Evolutionary conservation across 2,797 vertebrate species (phyloP).

Genomic region (Hirundo rustica): DNA sequence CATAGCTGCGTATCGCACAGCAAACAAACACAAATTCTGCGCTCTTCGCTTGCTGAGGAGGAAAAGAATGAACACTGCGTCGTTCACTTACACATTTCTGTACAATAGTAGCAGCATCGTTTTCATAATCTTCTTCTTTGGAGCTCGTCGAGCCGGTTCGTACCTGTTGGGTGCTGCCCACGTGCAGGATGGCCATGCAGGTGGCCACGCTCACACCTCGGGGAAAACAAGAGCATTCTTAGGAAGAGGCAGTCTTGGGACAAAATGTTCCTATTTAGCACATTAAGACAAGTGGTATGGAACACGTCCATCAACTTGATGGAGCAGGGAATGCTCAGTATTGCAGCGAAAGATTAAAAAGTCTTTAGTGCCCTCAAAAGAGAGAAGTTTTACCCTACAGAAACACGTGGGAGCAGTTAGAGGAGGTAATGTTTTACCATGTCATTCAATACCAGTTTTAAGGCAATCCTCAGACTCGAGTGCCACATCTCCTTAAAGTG

Average conservation of each 20-base stretch:
- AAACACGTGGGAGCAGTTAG: neutral
- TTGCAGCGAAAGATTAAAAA: neutral
- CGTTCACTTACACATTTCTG: constrained; percentile 94
- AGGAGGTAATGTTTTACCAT: neutral
- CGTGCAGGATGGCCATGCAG: constrained; percentile 98
- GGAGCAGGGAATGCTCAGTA: neutral
- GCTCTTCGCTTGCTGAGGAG: neutral
- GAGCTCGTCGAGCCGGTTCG: constrained; percentile 92
- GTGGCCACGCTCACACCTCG: constrained; percentile 98
- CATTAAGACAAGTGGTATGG: rapidly evolving
- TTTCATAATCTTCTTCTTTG: constrained; percentile 99
- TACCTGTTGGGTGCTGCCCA: constrained; percentile 92
- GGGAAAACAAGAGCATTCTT: neutral
- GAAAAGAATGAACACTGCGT: neutral
- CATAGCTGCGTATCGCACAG: rapidly evolving
- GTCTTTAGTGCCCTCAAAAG: neutral
- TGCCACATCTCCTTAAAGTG: neutral
- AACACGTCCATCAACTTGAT: neutral
- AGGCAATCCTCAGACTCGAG: neutral
- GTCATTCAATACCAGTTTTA: neutral
- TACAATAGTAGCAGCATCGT: constrained; percentile 96
- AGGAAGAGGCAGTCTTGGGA: neutral
- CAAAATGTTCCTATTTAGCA: neutral
- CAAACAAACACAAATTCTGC: neutral
- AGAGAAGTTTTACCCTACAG: neutral